Evolutionary conservation across 92 coral and sea anemone genomes (phyloP).

Genomic region (Siderastrea siderea): DNA sequence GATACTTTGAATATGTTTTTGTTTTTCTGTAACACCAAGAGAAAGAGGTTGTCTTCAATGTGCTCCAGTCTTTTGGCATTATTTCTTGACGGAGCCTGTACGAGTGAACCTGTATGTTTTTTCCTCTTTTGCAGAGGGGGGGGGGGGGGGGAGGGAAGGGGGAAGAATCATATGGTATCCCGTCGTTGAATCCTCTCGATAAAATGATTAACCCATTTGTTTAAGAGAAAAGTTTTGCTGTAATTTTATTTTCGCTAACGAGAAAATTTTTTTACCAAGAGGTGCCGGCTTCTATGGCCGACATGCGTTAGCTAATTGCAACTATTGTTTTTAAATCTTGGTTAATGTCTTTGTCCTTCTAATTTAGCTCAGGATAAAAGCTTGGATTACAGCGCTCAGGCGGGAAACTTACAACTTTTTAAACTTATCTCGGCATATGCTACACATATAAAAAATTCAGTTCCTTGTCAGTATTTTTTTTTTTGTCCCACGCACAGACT

Average conservation of each 20-base stretch:
- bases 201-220: conserved; percentile 15
- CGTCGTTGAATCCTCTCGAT: neutral
- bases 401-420: neutral
- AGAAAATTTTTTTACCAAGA: neutral
- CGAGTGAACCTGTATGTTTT: too few relatives aligned
- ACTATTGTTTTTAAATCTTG: neutral
- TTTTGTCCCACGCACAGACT: neutral
- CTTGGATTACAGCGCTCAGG: neutral
- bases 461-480: neutral
- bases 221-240: neutral
- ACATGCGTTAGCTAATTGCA: neutral
- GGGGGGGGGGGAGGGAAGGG: too few relatives aligned
- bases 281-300: neutral
- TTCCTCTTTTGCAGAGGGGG: too few relatives aligned
- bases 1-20: too few relatives aligned
- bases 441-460: too few relatives aligned
- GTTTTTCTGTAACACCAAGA: too few relatives aligned
- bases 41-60: too few relatives aligned
- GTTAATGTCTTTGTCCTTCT: neutral
- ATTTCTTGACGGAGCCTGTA: too few relatives aligned
- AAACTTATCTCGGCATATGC: neutral
- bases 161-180: too few relatives aligned
- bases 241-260: conserved; percentile 18
- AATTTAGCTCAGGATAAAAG: neutral
- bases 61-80: too few relatives aligned